A percentile compares a stretch with the other conserved stretches of the same genome.
Evolutionary conservation across 2,888 invertebrate genomes (phyloP).

Genomic region (Aromia moschata): DNA sequence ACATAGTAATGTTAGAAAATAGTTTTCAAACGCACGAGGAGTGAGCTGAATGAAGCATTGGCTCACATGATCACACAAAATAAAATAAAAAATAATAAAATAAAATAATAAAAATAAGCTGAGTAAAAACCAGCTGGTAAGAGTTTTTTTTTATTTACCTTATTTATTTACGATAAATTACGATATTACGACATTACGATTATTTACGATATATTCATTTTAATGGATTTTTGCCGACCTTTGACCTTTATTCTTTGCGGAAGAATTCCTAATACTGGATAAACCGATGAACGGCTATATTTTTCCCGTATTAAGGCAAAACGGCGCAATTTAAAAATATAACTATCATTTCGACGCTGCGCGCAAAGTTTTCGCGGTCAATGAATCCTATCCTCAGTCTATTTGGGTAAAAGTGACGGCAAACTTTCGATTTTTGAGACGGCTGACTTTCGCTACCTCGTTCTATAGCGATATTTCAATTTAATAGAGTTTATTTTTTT

Average conservation of each 20-base stretch:
- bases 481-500: neutral
- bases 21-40: no score
- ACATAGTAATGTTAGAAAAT: no score
- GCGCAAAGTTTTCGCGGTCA: slow-evolving; percentile 18
- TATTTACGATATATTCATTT: no score
- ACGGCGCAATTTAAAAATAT: neutral
- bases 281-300: neutral
- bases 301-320: neutral
- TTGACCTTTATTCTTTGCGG: neutral
- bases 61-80: no score
- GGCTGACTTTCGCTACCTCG: slow-evolving; percentile 4
- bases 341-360: neutral
- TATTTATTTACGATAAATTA: no score
- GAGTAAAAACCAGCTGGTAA: no score
- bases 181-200: no score
- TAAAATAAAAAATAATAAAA: no score
- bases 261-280: neutral
- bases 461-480: neutral
- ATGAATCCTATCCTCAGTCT: slow-evolving; percentile 18
- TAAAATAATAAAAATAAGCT: no score
- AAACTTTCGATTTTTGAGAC: slow-evolving; percentile 18
- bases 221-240: neutral
- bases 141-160: no score
- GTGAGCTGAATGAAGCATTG: no score
- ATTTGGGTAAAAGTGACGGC: slow-evolving; percentile 18